Evolutionary conservation across 1,140 invertebrate genomes (phyloP).

Genomic region (Acromyrmex echinatior): DNA sequence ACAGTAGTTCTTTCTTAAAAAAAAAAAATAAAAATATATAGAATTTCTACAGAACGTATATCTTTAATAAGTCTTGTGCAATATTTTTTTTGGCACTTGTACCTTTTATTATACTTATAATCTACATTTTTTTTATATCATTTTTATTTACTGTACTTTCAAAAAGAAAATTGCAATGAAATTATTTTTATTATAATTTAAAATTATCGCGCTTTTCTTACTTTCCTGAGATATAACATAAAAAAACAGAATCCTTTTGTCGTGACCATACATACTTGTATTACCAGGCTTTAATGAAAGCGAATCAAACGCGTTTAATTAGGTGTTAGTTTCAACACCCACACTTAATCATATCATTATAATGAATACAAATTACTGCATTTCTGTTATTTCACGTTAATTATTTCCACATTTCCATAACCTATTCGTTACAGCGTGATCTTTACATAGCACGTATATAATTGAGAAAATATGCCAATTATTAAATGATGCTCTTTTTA

Average conservation of each 20-base stretch:
- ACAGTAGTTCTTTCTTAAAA: background rate
- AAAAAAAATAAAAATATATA: background rate
- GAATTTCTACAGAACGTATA: background rate
- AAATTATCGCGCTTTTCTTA: background rate
- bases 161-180: background rate
- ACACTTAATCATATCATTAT: constrained; percentile 10
- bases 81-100: background rate
- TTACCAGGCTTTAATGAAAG: background rate
- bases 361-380: constrained; percentile 15
- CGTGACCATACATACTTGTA: background rate
- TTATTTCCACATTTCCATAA: constrained; percentile 23
- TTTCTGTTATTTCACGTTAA: background rate
- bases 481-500: background rate
- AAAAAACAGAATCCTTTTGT: background rate
- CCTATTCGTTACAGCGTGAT: background rate
- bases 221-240: background rate
- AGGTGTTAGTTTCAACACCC: background rate
- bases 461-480: background rate
- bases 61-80: background rate
- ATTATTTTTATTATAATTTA: background rate
- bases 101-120: background rate
- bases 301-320: constrained; percentile 23
- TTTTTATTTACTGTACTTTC: background rate
- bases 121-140: background rate
- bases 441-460: background rate